A percentile compares a stretch with the other conserved stretches of the same genome.
Conservation (phyloP, 2,888 invertebrate genomes). For the Prenolepis imparis region DNA sequence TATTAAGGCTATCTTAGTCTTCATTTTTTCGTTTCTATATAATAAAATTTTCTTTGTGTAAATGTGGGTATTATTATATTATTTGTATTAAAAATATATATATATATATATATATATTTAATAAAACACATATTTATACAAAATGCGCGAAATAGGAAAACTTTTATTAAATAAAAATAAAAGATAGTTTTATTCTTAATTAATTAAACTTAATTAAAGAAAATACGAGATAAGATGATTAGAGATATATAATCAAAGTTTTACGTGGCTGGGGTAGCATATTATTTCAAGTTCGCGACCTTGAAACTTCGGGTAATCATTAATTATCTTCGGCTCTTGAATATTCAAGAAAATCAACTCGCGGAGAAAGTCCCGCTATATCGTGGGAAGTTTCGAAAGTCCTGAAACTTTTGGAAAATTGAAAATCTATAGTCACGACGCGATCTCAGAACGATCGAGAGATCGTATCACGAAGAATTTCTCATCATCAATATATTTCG, state of each 20-base stretch:
- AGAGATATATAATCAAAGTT: neutral
- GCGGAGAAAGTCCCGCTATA: neutral
- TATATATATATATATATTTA: neutral
- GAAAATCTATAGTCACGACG: neutral
- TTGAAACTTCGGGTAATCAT: neutral
- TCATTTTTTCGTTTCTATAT: neutral
- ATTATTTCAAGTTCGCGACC: slow-evolving; percentile 20
- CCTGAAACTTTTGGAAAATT: slow-evolving; percentile 33
- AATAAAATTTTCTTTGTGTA: neutral
- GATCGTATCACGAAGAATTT: neutral
- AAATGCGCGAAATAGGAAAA: neutral
- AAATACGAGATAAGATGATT: too few relatives aligned
- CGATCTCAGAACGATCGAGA: neutral
- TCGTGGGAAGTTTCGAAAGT: slow-evolving; percentile 13
- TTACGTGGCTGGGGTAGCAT: neutral
- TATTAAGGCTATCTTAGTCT: neutral
- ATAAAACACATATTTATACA: neutral
- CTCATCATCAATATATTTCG: too few relatives aligned
- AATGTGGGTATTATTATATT: neutral
- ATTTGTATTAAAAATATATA: neutral
- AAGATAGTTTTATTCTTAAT: neutral
- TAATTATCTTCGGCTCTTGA: slow-evolving; percentile 24
- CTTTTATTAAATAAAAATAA: neutral
- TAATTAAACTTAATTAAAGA: too few relatives aligned
- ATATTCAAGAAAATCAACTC: slow-evolving; percentile 36